Evolutionary conservation across 2,797 vertebrate species (phyloP).

Genomic region (Apogon talboti): DNA sequence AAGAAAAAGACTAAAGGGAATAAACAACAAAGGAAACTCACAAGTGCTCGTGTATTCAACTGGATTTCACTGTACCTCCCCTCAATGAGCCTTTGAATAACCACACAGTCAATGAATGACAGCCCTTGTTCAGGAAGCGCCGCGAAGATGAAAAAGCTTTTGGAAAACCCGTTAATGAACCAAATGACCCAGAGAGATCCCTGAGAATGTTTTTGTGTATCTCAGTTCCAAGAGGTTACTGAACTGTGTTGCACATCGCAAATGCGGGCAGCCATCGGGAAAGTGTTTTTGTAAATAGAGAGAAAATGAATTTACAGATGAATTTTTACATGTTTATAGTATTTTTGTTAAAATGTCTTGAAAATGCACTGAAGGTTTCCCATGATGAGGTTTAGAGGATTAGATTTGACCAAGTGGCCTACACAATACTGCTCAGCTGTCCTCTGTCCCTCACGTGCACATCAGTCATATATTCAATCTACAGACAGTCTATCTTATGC

Average conservation of each 20-base stretch:
- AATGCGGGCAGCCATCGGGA: conserved; percentile 3
- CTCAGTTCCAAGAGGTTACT: conserved; percentile 24
- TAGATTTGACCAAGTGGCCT: conserved; percentile 27
- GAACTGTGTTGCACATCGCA: neutral
- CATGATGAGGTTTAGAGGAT: conserved; percentile 16
- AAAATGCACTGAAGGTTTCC: conserved; percentile 40
- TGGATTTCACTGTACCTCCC: neutral
- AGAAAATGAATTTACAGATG: conserved; percentile 51
- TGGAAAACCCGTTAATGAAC: conserved; percentile 12
- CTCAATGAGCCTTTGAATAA: conserved; percentile 2
- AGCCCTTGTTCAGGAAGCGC: neutral
- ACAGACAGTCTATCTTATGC: neutral
- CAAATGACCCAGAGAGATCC: neutral
- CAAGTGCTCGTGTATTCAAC: neutral
- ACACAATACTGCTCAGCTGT: conserved; percentile 4
- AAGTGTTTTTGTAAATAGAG: conserved; percentile 65
- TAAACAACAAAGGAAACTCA: neutral
- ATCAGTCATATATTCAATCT: conserved; percentile 2
- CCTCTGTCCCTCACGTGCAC: neutral
- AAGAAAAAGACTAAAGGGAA: neutral
- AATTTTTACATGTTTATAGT: conserved; percentile 79
- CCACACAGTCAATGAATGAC: conserved; percentile 4
- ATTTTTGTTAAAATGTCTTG: conserved; percentile 64
- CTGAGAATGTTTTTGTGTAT: conserved; percentile 23
- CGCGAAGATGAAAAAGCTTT: neutral